These are phyloP conservation scores for Sinocyclocheilus anshuiensis DNA, from an alignment of 2,113 vertebrate genomes.

Conservation along the genomic window DNA sequence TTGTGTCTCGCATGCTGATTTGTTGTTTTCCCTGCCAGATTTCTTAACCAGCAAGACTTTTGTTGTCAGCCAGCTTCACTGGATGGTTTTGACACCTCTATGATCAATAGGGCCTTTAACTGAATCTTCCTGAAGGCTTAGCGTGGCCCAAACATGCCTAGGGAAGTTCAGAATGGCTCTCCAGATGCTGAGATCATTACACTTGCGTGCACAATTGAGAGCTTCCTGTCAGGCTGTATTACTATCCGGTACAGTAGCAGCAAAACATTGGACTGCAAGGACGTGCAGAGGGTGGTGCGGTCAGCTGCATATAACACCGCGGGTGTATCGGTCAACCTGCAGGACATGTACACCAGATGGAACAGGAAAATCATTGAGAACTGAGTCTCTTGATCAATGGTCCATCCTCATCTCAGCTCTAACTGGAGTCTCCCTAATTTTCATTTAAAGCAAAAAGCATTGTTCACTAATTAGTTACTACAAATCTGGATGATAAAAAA, in stretches of 20 bases:
- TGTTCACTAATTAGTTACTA: background rate
- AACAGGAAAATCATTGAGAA: slow-evolving; percentile 19
- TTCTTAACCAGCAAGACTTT: background rate
- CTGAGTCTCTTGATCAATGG: background rate
- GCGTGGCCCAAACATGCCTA: background rate
- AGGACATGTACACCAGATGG: slow-evolving; percentile 26
- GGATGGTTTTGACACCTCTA: background rate
- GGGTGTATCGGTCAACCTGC: slow-evolving; percentile 15
- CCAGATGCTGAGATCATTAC: slow-evolving; percentile 29
- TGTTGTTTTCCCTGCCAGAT: background rate
- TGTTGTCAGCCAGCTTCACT: background rate
- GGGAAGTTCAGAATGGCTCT: background rate
- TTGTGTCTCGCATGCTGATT: background rate
- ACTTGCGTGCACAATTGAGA: slow-evolving; percentile 34
- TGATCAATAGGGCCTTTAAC: background rate
- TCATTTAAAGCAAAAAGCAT: background rate
- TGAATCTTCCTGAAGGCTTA: background rate
- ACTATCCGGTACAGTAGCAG: slow-evolving; percentile 21
- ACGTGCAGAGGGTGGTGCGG: slow-evolving; percentile 1
- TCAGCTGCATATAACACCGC: slow-evolving; percentile 6
- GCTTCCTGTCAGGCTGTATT: slow-evolving; percentile 27
- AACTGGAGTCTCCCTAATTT: background rate
- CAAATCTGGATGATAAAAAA: background rate
- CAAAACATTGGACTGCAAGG: background rate
- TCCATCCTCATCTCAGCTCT: background rate